Conservation (phyloP, 2,113 vertebrate species). For the Ahaetulla prasina region DNA sequence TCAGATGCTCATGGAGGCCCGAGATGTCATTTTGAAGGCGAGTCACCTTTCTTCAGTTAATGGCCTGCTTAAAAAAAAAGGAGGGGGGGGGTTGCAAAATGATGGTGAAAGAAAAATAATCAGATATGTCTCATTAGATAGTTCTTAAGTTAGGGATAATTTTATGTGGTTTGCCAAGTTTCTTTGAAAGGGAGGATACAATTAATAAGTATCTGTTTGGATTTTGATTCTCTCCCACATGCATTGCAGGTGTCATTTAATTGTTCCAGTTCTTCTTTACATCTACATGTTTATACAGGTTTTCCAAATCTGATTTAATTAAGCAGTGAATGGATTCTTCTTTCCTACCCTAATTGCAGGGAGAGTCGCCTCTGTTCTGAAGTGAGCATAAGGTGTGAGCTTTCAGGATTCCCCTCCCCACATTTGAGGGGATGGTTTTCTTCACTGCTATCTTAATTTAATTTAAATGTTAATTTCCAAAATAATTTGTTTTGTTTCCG, state of each 20-base stretch:
- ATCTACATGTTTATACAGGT: not conserved
- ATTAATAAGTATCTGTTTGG: not conserved
- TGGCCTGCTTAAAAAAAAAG: not conserved
- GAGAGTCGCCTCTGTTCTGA: not conserved
- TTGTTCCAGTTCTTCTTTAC: not conserved
- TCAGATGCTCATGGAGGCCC: slow-evolving; percentile 84
- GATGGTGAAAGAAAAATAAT: not conserved
- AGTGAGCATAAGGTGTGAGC: not conserved
- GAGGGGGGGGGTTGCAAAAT: not conserved
- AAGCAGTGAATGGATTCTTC: not conserved
- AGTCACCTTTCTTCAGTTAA: not conserved
- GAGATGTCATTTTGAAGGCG: slow-evolving; percentile 74
- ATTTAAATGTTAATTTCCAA: not conserved
- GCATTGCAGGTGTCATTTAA: not conserved
- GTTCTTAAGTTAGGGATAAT: not conserved
- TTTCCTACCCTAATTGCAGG: not conserved
- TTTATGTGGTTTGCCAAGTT: not conserved
- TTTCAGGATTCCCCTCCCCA: not conserved
- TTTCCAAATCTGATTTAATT: not conserved
- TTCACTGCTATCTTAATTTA: not conserved
- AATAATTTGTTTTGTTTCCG: not conserved
- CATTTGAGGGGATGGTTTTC: not conserved
- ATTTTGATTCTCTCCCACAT: not conserved
- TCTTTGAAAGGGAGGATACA: not conserved
- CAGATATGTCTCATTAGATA: not conserved